Percentiles rank a stretch among this genome's conserved stretches.
Conservation (phyloP, 2,113 vertebrate genomes). For the Sprattus sprattus region DNA sequence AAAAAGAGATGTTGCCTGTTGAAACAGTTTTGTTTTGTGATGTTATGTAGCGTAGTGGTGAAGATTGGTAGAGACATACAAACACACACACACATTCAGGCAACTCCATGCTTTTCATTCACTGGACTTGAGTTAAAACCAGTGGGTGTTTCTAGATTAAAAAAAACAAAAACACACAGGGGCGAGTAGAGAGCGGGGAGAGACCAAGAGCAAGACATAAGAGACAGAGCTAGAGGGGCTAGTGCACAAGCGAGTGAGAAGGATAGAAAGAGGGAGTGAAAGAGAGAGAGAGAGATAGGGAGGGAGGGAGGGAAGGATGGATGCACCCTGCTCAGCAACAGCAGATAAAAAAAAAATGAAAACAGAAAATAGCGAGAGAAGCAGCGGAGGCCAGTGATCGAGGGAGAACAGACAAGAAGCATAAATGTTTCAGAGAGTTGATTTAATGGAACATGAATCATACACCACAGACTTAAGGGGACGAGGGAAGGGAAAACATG, state of each 20-base stretch:
- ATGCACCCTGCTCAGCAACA: conserved; percentile 25
- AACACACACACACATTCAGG: neutral
- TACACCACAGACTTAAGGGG: conserved; percentile 5
- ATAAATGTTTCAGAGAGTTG: conserved; percentile 36
- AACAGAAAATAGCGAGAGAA: neutral
- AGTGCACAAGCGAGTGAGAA: neutral
- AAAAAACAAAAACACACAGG: neutral
- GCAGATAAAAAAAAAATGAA: neutral
- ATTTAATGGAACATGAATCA: conserved; percentile 36
- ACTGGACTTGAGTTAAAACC: neutral
- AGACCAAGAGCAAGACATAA: neutral
- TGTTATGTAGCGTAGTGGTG: neutral
- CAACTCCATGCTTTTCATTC: neutral
- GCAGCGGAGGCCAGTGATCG: conserved; percentile 10
- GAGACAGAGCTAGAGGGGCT: neutral
- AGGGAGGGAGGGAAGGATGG: neutral
- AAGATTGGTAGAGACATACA: neutral
- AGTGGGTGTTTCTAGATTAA: neutral
- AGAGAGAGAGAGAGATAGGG: neutral
- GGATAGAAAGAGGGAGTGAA: neutral
- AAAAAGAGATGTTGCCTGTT: neutral
- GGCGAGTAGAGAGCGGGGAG: neutral
- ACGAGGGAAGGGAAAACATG: neutral
- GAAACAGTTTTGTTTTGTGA: neutral
- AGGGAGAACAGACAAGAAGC: conserved; percentile 28